Base-by-base conservation (phyloP, 2,888 invertebrate species). In the Corbicula japonica region DNA sequence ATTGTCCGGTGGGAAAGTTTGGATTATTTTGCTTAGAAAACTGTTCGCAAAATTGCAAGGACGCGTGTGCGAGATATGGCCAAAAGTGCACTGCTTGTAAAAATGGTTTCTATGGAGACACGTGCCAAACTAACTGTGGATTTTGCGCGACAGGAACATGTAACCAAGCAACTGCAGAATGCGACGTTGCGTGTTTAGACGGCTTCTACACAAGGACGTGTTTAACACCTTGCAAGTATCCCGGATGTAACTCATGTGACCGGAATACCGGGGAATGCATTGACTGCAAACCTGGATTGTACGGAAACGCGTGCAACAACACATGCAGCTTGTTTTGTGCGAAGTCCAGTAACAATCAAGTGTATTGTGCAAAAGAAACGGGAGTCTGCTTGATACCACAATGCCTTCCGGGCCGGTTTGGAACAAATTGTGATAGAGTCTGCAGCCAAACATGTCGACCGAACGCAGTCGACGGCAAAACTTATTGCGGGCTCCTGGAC, bases 21-120 rank as follows among this genome's bases (percentile, higher is more conserved):
- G 83, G 83, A 1, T 28, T 62, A 1, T 73, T 65, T 52, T 83
- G 83, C 38, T 44, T 70, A 8, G 28, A 74, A 21, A 44, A 38
- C 15, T 83, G 83, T 32, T 76, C 83, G 12, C n/a, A 56, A n/a
- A 68, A 75, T 10, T 82, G 82, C 50, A 18, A n/a, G 6, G 62
- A 58, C 12, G 50, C 38, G 3, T 83, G 83, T 48, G 38, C 54
- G 1, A 56, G 79, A 4, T 15, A 62, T 4, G 10, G 15, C 3
- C 66, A 72, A 3, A 21, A 26, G 1, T 83, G 83, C 28, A 30
- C 69, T 21, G 52, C 44, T 0, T 82, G 81, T 44, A 52, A 68
- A 10, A 21, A 54, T 26, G 73, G 66, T 18, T 82, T 58, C 65
- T 60, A 71, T 46, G 72, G 71, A 1, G 15, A 52, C 18, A 23